Evolutionary conservation across 2,888 invertebrate genomes (phyloP).

Genomic region (Bellardia bayeri): DNA sequence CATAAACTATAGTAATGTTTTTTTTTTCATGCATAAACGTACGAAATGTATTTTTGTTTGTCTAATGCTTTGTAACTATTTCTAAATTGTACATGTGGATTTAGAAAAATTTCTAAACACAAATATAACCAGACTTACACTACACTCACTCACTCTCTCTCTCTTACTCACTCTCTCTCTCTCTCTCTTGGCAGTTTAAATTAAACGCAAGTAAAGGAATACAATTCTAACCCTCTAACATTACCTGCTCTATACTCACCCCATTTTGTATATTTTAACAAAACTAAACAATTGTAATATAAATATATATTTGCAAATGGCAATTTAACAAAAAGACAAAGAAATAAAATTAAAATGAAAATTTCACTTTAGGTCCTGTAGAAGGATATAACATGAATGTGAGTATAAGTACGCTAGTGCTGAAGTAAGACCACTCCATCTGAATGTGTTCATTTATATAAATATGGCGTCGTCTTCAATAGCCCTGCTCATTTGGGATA

Average conservation of each 20-base stretch:
- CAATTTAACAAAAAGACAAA: constrained; percentile 67
- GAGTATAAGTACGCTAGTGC: neutral
- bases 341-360: constrained; percentile 61
- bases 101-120: constrained; percentile 23
- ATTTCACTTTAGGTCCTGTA: constrained; percentile 49
- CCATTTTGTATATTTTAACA: neutral
- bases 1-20: constrained; percentile 24
- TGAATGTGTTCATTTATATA: constrained; percentile 51
- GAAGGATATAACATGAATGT: constrained; percentile 22
- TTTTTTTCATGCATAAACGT: neutral
- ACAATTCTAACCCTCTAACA: constrained; percentile 22
- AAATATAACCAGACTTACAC: neutral
- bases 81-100: constrained; percentile 43
- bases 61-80: constrained; percentile 52
- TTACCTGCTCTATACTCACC: constrained; percentile 39
- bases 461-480: constrained; percentile 64
- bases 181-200: neutral
- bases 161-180: too few relatives aligned
- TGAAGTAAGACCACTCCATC: constrained; percentile 5
- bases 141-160: neutral
- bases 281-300: constrained; percentile 58
- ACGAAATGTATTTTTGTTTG: constrained; percentile 6
- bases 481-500: constrained; percentile 58
- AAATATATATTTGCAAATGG: constrained; percentile 67
- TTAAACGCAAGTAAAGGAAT: constrained; percentile 16